Base-by-base conservation (phyloP, 1,140 invertebrate species). In the Arion vulgaris region DNA sequence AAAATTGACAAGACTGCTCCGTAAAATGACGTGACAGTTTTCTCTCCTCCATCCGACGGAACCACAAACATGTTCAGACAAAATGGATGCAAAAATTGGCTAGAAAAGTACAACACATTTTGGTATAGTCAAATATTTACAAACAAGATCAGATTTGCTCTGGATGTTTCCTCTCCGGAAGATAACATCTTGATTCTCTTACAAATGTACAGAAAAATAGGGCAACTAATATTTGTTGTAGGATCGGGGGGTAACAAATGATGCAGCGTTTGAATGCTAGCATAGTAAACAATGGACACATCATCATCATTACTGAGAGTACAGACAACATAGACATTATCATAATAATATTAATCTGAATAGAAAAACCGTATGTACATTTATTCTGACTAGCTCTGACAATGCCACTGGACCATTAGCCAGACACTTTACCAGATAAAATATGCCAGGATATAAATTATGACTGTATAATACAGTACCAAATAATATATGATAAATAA, bases 171-270 rank as follows among this genome's bases (percentile, higher is more conserved):
- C 23, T 15, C 17, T 2, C 23, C 5, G 23, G 53, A 19, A 4
- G 17, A 5, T 23, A 19, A 19, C 7, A 57, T 5, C 53, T n/a
- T 23, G 17, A 57, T 23, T 19, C 26, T 57, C 7, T 15, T 57
- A 57, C 26, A 57, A 57, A 57, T 57, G 53, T 57, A 57, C 53
- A 57, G 9, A 57, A 57, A 57, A 57, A 57, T 57, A 57, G 53
- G 53, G 53, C 53, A 57, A n/a, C 17, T 19, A 57, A 57, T 19
- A 57, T 57, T n/a, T 57, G 19, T 57, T 57, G 9, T 57, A 57
- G 53, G 5, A n/a, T 9, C 26, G 53, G 53, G 26, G 53, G 53
- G 53, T 57, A 15, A 15, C 53, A 57, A n/a, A 23, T 19, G 53
- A 57, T 57, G 53, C 53, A n/a, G 26, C 53, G 23, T 57, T 4